Conservation (phyloP, 2,113 vertebrate genomes). For the Struthio camelus region DNA sequence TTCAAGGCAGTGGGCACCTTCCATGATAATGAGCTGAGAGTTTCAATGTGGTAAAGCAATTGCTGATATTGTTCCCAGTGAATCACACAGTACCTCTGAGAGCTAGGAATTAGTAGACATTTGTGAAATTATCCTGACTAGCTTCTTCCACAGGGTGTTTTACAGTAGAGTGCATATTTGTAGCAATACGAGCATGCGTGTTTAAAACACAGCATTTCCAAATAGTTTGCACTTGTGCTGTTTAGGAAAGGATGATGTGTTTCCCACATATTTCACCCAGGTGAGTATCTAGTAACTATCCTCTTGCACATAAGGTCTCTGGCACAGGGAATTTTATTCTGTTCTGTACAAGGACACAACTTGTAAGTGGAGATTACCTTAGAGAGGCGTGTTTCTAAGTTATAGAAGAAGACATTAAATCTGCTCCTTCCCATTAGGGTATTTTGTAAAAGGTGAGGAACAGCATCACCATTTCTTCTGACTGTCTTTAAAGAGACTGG, state of each 20-base stretch:
- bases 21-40: accelerated
- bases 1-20: not conserved
- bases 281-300: not conserved
- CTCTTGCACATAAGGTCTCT: accelerated
- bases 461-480: not conserved
- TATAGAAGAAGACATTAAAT: too few species aligned
- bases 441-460: not conserved
- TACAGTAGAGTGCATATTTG: not conserved
- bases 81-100: accelerated
- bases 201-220: not conserved
- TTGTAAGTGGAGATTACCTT: not conserved
- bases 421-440: too few species aligned
- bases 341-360: not conserved
- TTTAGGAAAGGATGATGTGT: not conserved
- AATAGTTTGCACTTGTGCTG: not conserved
- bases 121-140: not conserved
- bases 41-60: not conserved
- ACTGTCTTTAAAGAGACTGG: accelerated
- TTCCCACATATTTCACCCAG: not conserved
- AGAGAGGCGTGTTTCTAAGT: not conserved
- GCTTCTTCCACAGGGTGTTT: not conserved
- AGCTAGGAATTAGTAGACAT: not conserved
- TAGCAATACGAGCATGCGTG: accelerated
- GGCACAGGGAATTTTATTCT: not conserved
- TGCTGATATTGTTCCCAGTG: not conserved